Base-by-base conservation (phyloP, 1,140 invertebrate genomes). In the Cydia strobilella region DNA sequence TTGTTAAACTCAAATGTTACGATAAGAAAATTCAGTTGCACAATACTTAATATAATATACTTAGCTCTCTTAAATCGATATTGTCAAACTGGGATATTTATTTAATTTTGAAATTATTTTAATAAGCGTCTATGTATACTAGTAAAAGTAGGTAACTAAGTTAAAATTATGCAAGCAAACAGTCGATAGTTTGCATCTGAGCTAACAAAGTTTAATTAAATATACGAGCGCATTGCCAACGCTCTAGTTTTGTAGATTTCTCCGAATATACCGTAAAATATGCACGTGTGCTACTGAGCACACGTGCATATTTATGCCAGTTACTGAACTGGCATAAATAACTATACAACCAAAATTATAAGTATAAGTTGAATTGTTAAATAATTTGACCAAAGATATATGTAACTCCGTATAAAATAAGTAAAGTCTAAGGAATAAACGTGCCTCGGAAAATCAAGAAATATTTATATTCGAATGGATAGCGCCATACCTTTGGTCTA, bases 211-310 rank as follows among this genome's bases (percentile, higher is more conserved):
- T 18, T 39, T 18, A 1, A 35, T 69, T 69, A 69, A 69, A 35
- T 18, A 35, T 69, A 18, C 25, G 65, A 18, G 35, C 23, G 63
- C 63, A 66, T 66, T 69, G 12, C 20, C 10, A 35, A 35, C 31
- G 65, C 65, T 42, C 27, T 12, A 69, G 65, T 69, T 69, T 18
- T 7, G 27, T 69, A 42, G 65, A 69, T 69, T 69, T 69, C 65
- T 39, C 65, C n/a, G 31, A 69, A 69, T 69, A 39, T 42, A 39
- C 65, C 15, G 65, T 69, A 69, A 59, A 59, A 59, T 23, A 59
- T 59, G 54, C n/a, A 20, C 18, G 9, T 59, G 0, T 59, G n/a
- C 48, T 59, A n/a, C n/a, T n/a, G n/a, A n/a, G n/a, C n/a, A n/a
- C n/a, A n/a, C n/a, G n/a, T n/a, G n/a, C n/a, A n/a, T n/a, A n/a